Base-by-base conservation (phyloP, 1,140 invertebrate species). In the Mycetomoellerius zeteki region DNA sequence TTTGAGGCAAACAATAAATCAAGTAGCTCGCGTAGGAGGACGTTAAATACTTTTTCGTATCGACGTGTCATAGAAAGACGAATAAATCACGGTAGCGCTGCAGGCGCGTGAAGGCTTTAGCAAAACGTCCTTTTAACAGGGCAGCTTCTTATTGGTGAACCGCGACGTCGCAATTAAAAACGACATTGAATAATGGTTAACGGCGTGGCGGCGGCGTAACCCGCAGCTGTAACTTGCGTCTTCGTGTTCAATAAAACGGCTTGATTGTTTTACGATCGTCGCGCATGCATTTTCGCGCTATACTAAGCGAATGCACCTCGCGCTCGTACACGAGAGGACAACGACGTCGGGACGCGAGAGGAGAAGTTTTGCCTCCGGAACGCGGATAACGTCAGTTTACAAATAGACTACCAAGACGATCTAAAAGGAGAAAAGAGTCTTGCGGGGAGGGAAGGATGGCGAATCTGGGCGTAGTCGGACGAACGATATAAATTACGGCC, bases 401-500 rank as follows among this genome's bases (percentile, higher is more conserved):
- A 80, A 81, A 75, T 58, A 78, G 85, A 62, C 50, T 76, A 62
- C 19, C 56, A 77, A 75, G 73, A 60, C n/a, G 50, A 62, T 62
- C 52, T 21, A 60, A 78, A 85, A 82, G 73, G 64, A 77, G 76
- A 65, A 86, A 87, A 86, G 65, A 86, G 58, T 52, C 72, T 71
- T 43, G 30, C 56, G 78, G 58, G 52, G 85, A 58, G 77, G 78
- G 7, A 24, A 24, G 43, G 24, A 37, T 16, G 60, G 33, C 21
- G 27, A 14, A 37, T 21, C 65, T 33, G 73, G 47, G 67, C 50
- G 82, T 85, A 76, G 81, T 85, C 71, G 86, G 60, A 77, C 86
- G 90, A 90, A 89, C 88, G 90, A 88, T 91, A 91, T 91, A 91
- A 91, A 91, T 91, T 91, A 91, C 90, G 76, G 87, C 76, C 90